Evolutionary conservation across 2,113 vertebrate species (phyloP), one percentile per base, ranked within the genome.

Genomic region (Donacobius atricapilla): DNA sequence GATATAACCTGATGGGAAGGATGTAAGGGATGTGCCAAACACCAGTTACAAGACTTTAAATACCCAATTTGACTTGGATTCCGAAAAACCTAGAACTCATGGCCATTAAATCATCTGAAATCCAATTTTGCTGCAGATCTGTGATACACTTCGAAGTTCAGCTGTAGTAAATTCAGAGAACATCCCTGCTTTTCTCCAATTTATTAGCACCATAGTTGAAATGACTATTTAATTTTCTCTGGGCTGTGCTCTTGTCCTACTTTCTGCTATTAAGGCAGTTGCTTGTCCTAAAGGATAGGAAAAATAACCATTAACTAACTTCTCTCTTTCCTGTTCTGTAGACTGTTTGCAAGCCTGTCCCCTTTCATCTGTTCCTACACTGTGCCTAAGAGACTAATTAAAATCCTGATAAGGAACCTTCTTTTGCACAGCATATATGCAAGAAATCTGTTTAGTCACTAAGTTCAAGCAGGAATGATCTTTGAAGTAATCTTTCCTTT

Each of bases 311-410:
- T 89, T 50, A 77, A 54, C 68, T 88, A 88, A 80, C 50, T 86
- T 69, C 35, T 91, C 33, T 57, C 82, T 71, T 95, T 75, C 58
- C 64, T 85, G 48, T 27, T 73, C 50, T 45, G 58, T 45, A 90
- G 85, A 68, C 63, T 44, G n/a, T 83, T 80, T 92, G 79, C 68
- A 80, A 69, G 53, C 50, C 54, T 80, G 63, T 81, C 75, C 91
- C 75, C 91, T 96, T 96, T 93, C 78, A 94, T 95, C 90, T 91
- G 21, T 23, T 80, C 85, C 75, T 58, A 78, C 44, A 35, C 42
- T 13, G 33, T 63, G 54, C 87, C 71, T 77, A 77, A 51, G 89
- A 96, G 93, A 91, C 93, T 89, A 96, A 97, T 97, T 90, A 91
- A 93, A 85, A 84, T 42, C 56, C 65, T 28, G 60, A 78, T 68